Conservation (phyloP, 2,797 vertebrate species). For the Xerus rutilus region DNA sequence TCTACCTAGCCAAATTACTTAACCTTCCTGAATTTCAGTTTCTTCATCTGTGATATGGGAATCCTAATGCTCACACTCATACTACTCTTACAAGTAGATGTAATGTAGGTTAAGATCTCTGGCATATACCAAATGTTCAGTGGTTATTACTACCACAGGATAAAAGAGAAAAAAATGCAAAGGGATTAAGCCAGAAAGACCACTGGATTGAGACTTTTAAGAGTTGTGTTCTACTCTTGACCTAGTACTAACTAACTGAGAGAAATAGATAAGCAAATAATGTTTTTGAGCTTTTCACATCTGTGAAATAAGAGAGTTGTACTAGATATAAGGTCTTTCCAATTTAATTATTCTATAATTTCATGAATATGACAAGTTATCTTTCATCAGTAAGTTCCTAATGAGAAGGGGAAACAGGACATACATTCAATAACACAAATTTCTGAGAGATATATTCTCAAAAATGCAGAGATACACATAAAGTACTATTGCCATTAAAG, state of each 20-base stretch:
- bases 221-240: neutral
- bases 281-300: neutral
- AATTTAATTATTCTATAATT: neutral
- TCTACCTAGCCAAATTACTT: conserved; percentile 2
- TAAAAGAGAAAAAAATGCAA: neutral
- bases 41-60: neutral
- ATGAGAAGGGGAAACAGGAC: neutral
- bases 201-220: neutral
- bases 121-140: neutral
- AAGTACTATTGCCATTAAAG: neutral
- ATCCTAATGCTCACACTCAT: neutral
- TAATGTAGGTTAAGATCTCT: neutral
- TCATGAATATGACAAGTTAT: neutral
- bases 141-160: neutral
- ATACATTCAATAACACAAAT: neutral
- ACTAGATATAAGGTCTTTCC: neutral
- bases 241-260: neutral
- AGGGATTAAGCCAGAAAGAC: neutral
- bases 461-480: conserved; percentile 14
- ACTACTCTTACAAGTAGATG: neutral
- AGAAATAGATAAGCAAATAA: conserved; percentile 26
- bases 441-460: conserved; percentile 9
- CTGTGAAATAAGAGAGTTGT: neutral
- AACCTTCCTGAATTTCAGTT: neutral
- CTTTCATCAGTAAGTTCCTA: neutral